Base-by-base conservation (phyloP, 2,888 invertebrate species). In the Exocentrus adspersus region DNA sequence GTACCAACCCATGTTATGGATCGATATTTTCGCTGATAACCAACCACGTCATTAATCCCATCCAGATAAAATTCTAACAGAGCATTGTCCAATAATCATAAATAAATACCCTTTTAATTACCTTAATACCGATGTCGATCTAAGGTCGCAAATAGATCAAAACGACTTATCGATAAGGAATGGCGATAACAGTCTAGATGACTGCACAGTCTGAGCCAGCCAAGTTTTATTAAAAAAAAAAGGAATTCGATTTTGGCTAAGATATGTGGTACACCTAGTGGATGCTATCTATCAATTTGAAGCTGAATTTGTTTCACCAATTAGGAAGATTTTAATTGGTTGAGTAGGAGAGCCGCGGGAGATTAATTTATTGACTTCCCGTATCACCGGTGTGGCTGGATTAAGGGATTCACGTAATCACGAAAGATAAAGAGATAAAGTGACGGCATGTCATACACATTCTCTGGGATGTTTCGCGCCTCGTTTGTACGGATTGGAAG, bases 281-380 rank as follows among this genome's bases (percentile, higher is more conserved):
- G n/a, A n/a, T n/a, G n/a, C n/a, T 28, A 7, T 28, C 28, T 7
- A 28, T 28, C 28, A 28, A 28, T 28, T n/a, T 24, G 24, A 24
- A 24, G 3, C 24, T 24, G 7, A 24, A 24, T 24, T 3, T 24
- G 24, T 24, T n/a, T n/a, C n/a, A n/a, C n/a, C n/a, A n/a, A n/a
- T n/a, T n/a, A 54, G 53, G 42, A 24, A 17, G 6, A 51, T 51
- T 20, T 24, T 24, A 43, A 54, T 30, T 43, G 43, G 17, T 42
- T 54, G 21, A 43, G n/a, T 24, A 5, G 24, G 7, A 5, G 24
- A 24, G 12, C 2, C 14, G 17, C 28, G 16, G 24, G 12, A 20
- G 42, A 54, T 43, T 54, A 54, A 41, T 54, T 54, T 54, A 54
- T 54, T 54, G 54, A 54, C 54, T 54, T 54, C 42, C 43, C 43